Conservation (phyloP, 2,888 invertebrate genomes). For the Alloplasta piceator region DNA sequence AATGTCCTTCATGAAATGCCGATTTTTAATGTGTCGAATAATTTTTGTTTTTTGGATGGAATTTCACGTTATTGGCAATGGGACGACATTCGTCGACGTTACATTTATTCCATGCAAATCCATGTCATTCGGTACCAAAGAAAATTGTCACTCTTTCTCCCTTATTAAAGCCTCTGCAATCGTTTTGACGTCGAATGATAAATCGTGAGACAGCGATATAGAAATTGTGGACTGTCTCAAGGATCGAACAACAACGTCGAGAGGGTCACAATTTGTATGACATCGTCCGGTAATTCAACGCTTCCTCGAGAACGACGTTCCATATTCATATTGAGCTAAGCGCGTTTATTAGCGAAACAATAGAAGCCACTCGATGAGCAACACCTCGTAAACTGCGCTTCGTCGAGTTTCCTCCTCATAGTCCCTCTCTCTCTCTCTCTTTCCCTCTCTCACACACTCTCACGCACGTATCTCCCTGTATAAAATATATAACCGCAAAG, state of each 20-base stretch:
- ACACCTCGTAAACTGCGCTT: constrained; percentile 80
- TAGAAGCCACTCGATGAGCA: constrained; percentile 76
- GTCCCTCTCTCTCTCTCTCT: constrained; percentile 39
- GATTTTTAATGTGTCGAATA: too few relatives aligned
- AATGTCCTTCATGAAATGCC: too few relatives aligned
- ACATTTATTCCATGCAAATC: too few relatives aligned
- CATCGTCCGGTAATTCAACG: constrained; percentile 65
- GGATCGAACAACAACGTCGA: constrained; percentile 42
- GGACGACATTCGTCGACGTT: too few relatives aligned
- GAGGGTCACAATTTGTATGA: constrained; percentile 60
- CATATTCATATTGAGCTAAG: constrained; percentile 80
- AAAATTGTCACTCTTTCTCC: neutral
- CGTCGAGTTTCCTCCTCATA: constrained; percentile 64
- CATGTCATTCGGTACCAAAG: too few relatives aligned
- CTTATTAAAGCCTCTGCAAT: neutral
- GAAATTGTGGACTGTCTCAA: constrained; percentile 31
- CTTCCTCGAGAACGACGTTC: constrained; percentile 70
- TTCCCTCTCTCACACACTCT: constrained; percentile 41
- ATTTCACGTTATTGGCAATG: too few relatives aligned
- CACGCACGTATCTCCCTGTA: constrained; percentile 47
- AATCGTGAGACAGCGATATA: neutral
- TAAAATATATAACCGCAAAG: too few relatives aligned
- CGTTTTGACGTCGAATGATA: neutral
- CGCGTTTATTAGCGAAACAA: constrained; percentile 80
- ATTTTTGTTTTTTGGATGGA: too few relatives aligned